phyloP scores from a whole-genome alignment of 2,113 vertebrate genomes.

The Colaptes auratus region DNA sequence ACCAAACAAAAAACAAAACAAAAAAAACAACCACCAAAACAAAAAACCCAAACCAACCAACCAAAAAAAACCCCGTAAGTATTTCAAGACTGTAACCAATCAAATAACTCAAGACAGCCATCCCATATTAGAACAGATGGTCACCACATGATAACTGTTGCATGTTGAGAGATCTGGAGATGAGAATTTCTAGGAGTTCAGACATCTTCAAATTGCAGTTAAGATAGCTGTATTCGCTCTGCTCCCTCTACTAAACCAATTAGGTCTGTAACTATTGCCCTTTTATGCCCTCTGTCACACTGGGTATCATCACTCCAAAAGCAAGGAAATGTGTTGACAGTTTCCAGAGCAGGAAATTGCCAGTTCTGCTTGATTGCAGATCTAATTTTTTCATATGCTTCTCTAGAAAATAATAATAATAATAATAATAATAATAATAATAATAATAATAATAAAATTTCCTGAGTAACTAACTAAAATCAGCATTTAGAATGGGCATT shows the following conservation, averaged over 20 bases:
- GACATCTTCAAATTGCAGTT: not conserved
- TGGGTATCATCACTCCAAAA: rapidly evolving
- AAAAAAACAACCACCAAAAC: too few relatives aligned
- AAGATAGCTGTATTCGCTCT: not conserved
- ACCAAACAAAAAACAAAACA: too few relatives aligned
- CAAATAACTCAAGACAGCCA: not conserved
- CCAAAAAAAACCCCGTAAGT: too few relatives aligned
- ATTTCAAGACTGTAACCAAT: not conserved
- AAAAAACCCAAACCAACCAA: too few relatives aligned
- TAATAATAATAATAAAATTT: not conserved
- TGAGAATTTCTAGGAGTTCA: not conserved
- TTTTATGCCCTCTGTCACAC: not conserved
- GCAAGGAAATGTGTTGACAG: not conserved
- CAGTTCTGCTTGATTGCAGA: not conserved
- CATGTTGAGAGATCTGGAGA: not conserved
- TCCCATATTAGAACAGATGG: not conserved
- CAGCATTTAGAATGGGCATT: not conserved
- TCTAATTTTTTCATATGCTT: not conserved
- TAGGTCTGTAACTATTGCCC: rapidly evolving
- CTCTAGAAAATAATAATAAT: not conserved
- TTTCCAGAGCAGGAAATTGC: not conserved
- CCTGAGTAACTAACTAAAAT: rapidly evolving
- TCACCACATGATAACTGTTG: rapidly evolving
- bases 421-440: not conserved
- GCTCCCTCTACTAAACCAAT: not conserved